Conservation (phyloP, 2,888 invertebrate species). For the Malthinus seriepunctatus region DNA sequence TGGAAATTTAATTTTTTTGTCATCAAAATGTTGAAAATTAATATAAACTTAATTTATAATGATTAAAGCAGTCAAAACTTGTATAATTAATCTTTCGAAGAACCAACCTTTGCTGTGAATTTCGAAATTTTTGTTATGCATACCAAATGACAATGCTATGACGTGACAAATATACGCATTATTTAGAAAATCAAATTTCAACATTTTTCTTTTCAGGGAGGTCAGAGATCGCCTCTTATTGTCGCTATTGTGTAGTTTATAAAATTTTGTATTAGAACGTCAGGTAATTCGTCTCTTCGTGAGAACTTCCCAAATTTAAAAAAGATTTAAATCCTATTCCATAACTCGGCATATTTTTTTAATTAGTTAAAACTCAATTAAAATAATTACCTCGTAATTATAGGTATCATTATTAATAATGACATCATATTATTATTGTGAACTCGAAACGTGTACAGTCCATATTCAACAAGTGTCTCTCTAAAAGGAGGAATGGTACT, state of each 20-base stretch:
- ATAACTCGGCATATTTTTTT: no score
- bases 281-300: slow-evolving; percentile 10
- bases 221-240: slow-evolving; percentile 31
- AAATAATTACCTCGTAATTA: no score
- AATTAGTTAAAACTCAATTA: no score
- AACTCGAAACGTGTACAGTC: no score
- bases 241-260: slow-evolving; percentile 31
- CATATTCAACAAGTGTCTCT: slow-evolving; percentile 16
- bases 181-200: slow-evolving; percentile 29
- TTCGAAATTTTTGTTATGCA: not conserved
- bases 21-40: no score
- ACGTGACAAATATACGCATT: slow-evolving; percentile 36
- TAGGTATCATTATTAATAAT: no score
- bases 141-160: slow-evolving; percentile 12
- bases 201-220: slow-evolving; percentile 18
- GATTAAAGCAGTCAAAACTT: no score
- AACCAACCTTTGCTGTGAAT: no score
- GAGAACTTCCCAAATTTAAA: slow-evolving; percentile 14
- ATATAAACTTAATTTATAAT: no score
- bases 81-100: no score
- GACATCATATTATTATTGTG: no score
- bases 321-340: not conserved
- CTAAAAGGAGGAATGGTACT: slow-evolving; percentile 4
- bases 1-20: not conserved
- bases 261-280: slow-evolving; percentile 17